These are phyloP conservation scores for Himantopus leucocephalus DNA, from an alignment of 2,113 vertebrate genomes.

Conservation along the genomic window DNA sequence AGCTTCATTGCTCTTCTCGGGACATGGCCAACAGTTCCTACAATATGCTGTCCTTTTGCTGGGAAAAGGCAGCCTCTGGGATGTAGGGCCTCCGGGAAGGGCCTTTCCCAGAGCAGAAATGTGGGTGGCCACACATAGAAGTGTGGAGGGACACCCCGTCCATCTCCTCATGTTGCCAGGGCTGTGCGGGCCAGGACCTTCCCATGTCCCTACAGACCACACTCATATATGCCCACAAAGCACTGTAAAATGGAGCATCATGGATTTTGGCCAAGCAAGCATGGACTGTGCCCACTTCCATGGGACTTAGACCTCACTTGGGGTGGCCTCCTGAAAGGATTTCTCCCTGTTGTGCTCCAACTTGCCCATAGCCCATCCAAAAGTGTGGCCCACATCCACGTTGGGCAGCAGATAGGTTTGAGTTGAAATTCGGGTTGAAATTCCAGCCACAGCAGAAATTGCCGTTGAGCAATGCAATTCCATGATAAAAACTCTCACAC, in stretches of 20 bases:
- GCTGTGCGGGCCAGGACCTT: background rate
- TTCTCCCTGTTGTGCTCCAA: background rate
- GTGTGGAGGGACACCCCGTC: background rate
- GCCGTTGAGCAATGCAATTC: rapidly evolving
- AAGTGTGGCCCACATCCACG: rapidly evolving
- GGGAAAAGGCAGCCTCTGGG: background rate
- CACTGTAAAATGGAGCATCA: background rate
- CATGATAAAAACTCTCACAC: background rate
- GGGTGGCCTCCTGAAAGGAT: background rate
- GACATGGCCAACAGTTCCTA: background rate
- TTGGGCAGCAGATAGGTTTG: background rate
- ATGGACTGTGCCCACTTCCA: background rate
- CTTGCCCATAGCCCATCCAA: background rate
- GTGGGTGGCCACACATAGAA: rapidly evolving
- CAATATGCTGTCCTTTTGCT: background rate
- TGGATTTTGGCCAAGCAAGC: background rate
- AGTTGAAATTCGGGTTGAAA: background rate
- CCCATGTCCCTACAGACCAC: background rate
- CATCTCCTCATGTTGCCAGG: background rate
- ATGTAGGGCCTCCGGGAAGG: background rate
- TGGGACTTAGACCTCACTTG: background rate
- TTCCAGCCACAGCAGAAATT: background rate
- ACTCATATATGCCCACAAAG: too few relatives aligned
- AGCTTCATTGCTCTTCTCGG: background rate
- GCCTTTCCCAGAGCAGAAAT: background rate